Evolutionary conservation across 2,888 invertebrate species (phyloP).

Genomic region (Lithophane socia): DNA sequence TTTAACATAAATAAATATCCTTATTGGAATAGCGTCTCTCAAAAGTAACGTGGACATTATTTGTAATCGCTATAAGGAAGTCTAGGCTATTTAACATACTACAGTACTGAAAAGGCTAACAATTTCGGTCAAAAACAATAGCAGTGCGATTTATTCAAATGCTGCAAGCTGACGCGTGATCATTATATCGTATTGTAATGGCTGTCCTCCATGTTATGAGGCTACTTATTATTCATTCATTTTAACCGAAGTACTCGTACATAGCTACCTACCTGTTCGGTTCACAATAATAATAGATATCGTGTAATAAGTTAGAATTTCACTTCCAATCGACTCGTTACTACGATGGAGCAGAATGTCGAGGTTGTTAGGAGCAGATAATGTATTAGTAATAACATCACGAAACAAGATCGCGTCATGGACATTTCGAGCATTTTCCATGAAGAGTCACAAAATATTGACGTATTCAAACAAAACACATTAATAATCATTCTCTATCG

Average conservation of each 20-base stretch:
- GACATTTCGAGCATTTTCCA: conserved; percentile 1
- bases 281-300: conserved; percentile 32
- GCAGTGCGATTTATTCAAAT: conserved; percentile 55
- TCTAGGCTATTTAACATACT: conserved; percentile 28
- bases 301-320: conserved; percentile 10
- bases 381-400: not conserved
- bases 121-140: conserved; percentile 50
- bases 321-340: not conserved
- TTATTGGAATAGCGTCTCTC: not conserved
- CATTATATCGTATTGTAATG: conserved; percentile 53
- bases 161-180: conserved; percentile 40
- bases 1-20: conserved; percentile 1
- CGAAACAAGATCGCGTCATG: conserved; percentile 4
- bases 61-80: conserved; percentile 31
- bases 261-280: conserved; percentile 14
- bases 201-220: conserved; percentile 43
- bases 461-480: not conserved
- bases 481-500: not conserved
- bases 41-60: not conserved
- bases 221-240: conserved; percentile 59
- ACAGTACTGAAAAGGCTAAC: conserved; percentile 28
- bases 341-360: not conserved
- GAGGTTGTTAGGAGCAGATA: conserved; percentile 14
- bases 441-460: conserved; percentile 3
- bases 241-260: conserved; percentile 34